Evolutionary conservation across 2,888 invertebrate species (phyloP).

Genomic region (Alviniconcha strummeri): DNA sequence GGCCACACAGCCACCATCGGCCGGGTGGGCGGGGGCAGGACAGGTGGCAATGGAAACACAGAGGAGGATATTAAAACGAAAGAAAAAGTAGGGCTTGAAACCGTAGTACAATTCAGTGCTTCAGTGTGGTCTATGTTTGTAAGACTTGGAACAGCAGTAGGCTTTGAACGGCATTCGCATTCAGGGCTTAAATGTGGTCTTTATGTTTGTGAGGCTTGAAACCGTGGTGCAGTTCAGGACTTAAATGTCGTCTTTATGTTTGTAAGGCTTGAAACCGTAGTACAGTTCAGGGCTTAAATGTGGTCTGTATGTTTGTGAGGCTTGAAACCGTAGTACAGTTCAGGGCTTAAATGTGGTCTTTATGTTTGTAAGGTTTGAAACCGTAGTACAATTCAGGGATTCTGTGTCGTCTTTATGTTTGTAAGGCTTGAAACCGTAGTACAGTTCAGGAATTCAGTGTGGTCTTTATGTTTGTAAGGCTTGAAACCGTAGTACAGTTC

Average conservation of each 20-base stretch:
- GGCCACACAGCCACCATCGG: not conserved
- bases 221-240: too few species aligned
- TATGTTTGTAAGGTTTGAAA: not conserved
- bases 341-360: not conserved
- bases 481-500: not conserved
- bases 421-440: not conserved
- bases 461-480: not conserved
- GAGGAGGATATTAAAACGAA: constrained; percentile 8
- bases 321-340: not conserved
- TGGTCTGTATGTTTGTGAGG: not conserved
- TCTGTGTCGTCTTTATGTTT: not conserved
- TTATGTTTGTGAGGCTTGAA: not conserved
- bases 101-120: not conserved
- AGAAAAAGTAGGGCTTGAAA: constrained; percentile 5
- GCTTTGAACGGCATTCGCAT: not conserved
- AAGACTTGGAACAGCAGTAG: not conserved
- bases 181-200: not conserved
- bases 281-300: not conserved
- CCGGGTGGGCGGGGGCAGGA: not conserved
- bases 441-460: too few species aligned
- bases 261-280: not conserved
- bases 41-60: not conserved
- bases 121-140: not conserved
- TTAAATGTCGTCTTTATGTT: not conserved
- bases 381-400: not conserved